phyloP scores from a whole-genome alignment of 2,113 vertebrate genomes.

The Eptatretus burgeri region DNA sequence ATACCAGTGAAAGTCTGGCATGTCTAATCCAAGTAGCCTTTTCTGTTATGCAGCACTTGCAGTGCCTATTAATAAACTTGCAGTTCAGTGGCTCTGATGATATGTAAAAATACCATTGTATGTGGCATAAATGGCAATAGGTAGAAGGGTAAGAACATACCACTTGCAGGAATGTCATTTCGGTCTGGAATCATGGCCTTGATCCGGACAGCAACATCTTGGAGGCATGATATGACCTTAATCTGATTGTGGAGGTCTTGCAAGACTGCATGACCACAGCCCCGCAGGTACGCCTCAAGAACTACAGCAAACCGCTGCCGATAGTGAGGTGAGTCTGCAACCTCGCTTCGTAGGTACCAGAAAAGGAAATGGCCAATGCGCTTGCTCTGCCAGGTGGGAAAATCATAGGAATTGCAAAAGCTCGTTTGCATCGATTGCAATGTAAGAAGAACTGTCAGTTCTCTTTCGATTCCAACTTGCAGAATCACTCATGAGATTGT shows the following conservation, averaged over 20 bases:
- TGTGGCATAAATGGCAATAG: too few relatives aligned
- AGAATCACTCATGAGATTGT: too few relatives aligned
- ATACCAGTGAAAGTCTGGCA: too few relatives aligned
- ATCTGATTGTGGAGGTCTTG: slow-evolving; percentile 20
- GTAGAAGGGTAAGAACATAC: neutral
- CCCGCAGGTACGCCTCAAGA: slow-evolving; percentile 27
- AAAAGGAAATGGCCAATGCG: slow-evolving; percentile 35
- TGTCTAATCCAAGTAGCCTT: too few relatives aligned
- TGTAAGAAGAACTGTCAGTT: too few relatives aligned
- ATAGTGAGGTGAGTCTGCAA: slow-evolving; percentile 21
- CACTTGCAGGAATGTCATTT: slow-evolving; percentile 15
- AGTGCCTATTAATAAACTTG: too few relatives aligned
- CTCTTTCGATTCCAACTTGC: too few relatives aligned
- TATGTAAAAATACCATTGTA: too few relatives aligned
- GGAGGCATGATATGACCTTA: slow-evolving; percentile 17
- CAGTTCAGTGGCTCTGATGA: too few relatives aligned
- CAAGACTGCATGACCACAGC: slow-evolving; percentile 23
- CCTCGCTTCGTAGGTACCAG: slow-evolving; percentile 29
- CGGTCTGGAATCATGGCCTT: slow-evolving; percentile 22
- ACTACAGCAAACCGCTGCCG: slow-evolving; percentile 26
- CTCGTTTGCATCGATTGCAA: too few relatives aligned
- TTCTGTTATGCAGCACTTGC: too few relatives aligned
- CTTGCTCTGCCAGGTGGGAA: slow-evolving; percentile 20
- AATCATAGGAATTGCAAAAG: too few relatives aligned
- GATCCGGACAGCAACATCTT: slow-evolving; percentile 15